These are phyloP conservation scores for Tympanuchus pallidicinctus DNA, from an alignment of 2,113 vertebrate species.

Conservation along the genomic window DNA sequence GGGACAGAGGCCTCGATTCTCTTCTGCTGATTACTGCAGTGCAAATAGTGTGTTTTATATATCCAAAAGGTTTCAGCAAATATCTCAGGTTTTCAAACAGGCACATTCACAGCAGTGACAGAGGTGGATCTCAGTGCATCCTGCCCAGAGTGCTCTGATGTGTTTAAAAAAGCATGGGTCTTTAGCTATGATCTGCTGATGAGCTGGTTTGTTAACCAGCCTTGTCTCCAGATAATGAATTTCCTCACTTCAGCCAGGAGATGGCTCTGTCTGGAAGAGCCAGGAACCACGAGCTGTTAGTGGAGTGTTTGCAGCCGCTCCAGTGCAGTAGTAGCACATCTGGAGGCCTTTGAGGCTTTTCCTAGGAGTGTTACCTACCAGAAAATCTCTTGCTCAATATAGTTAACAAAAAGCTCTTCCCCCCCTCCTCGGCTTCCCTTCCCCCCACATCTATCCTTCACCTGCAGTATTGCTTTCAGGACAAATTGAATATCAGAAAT, in stretches of 20 bases:
- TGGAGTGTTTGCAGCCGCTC: fast-evolving
- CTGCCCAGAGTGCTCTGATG: background rate
- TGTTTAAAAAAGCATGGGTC: background rate
- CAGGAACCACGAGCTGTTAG: fast-evolving
- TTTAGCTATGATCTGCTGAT: background rate
- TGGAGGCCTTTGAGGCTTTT: background rate
- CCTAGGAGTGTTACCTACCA: background rate
- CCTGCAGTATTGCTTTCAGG: background rate
- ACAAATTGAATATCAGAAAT: background rate
- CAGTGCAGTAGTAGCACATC: fast-evolving
- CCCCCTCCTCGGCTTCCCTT: too few relatives aligned
- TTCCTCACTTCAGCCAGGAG: background rate
- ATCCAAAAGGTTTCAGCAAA: background rate
- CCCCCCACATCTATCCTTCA: background rate
- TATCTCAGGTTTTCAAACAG: background rate
- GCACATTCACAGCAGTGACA: background rate
- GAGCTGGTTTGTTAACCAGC: background rate
- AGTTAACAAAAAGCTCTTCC: background rate
- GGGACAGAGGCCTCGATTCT: background rate
- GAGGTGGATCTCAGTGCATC: background rate
- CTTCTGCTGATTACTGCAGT: background rate
- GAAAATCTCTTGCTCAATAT: background rate
- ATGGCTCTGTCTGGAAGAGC: background rate
- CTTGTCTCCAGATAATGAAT: fast-evolving
- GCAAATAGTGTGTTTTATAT: background rate